phyloP scores from a whole-genome alignment of 2,113 vertebrate species.

The Thomomys bottae region DNA sequence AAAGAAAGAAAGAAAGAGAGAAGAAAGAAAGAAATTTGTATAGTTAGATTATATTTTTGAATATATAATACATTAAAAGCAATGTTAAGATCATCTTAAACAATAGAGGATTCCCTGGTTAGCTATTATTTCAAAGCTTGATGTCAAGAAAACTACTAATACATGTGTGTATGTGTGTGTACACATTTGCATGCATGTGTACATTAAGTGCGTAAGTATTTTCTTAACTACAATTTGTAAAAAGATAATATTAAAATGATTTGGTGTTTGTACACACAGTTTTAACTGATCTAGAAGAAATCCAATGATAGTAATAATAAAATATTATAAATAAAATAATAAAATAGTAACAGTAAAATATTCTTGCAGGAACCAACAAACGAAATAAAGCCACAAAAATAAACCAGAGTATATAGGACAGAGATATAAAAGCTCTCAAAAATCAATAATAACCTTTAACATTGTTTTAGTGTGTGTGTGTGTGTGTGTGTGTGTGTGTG shows the following conservation, averaged over 20 bases:
- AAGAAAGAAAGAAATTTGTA: not conserved
- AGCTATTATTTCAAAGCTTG: not conserved
- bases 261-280: not conserved
- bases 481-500: too few relatives aligned
- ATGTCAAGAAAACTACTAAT: not conserved
- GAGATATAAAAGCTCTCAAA: not conserved
- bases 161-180: not conserved
- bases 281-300: not conserved
- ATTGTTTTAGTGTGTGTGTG: too few relatives aligned
- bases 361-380: not conserved
- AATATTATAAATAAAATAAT: too few relatives aligned
- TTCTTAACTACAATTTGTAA: not conserved
- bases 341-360: not conserved
- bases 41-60: not conserved
- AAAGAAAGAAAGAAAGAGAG: too few relatives aligned
- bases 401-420: not conserved
- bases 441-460: not conserved
- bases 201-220: not conserved
- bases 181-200: not conserved
- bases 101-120: not conserved
- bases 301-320: not conserved
- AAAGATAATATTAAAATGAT: not conserved
- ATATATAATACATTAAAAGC: not conserved
- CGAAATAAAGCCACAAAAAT: not conserved
- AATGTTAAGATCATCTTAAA: not conserved